A percentile compares a stretch with the other conserved stretches of the same genome.
Conservation (phyloP, 2,113 vertebrate genomes). For the Syngnathus floridae region DNA sequence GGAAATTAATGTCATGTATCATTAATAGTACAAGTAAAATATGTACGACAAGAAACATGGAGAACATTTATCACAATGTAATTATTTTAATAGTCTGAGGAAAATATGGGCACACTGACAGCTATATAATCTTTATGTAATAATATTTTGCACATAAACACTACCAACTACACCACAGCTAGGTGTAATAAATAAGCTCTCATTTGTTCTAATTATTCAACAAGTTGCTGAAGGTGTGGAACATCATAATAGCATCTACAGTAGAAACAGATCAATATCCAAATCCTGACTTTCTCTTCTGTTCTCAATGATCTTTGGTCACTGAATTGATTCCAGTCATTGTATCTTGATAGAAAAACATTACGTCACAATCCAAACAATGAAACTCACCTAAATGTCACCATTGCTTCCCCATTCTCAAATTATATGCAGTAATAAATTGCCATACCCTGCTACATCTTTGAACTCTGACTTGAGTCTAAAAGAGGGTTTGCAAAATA, state of each 20-base stretch:
- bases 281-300: not conserved
- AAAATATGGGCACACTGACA: not conserved
- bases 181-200: not conserved
- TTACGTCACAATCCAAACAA: not conserved
- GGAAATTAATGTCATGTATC: not conserved
- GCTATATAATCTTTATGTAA: not conserved
- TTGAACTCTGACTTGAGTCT: not conserved
- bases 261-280: too few relatives aligned
- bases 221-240: not conserved
- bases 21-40: not conserved
- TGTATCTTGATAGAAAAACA: not conserved
- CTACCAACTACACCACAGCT: not conserved
- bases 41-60: not conserved
- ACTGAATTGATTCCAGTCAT: not conserved
- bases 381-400: not conserved
- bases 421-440: constrained; percentile 15
- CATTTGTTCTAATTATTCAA: not conserved
- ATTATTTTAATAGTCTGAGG: not conserved
- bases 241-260: too few relatives aligned
- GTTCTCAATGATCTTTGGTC: not conserved
- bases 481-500: not conserved
- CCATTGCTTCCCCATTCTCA: not conserved
- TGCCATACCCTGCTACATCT: not conserved
- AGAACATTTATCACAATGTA: not conserved
- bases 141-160: not conserved